A percentile compares a stretch with the other conserved stretches of the same genome.
Conservation (phyloP, 2,888 invertebrate species). For the Hydrotaea diabolus region DNA sequence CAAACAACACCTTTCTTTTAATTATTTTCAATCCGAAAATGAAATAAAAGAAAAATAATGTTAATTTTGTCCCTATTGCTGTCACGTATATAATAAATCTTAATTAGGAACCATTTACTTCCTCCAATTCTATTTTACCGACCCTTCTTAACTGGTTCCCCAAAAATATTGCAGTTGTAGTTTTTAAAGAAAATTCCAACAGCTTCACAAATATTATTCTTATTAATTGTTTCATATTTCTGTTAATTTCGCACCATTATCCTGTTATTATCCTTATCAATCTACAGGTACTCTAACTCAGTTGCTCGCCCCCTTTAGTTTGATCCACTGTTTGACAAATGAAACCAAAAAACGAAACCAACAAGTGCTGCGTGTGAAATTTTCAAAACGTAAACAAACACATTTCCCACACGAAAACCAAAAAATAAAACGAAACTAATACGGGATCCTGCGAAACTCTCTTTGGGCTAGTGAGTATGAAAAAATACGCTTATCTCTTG, state of each 20-base stretch:
- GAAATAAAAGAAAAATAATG: too few relatives aligned
- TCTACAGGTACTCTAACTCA: slow-evolving; percentile 44
- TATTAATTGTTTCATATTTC: slow-evolving; percentile 22
- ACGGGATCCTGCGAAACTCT: slow-evolving; percentile 55
- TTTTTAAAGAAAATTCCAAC: neutral
- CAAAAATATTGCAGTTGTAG: neutral
- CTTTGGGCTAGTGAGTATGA: slow-evolving; percentile 11
- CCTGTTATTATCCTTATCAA: slow-evolving; percentile 47
- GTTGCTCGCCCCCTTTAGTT: neutral
- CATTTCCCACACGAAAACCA: slow-evolving; percentile 56
- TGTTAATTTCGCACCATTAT: slow-evolving; percentile 16
- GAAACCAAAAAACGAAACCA: slow-evolving; percentile 47
- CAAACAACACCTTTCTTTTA: too few relatives aligned
- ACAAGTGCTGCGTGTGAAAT: slow-evolving; percentile 67
- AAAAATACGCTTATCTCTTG: slow-evolving; percentile 53
- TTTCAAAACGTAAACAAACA: slow-evolving; percentile 61
- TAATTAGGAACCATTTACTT: neutral
- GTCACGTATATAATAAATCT: neutral
- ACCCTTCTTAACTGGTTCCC: neutral
- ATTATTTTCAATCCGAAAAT: too few relatives aligned
- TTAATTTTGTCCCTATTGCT: too few relatives aligned
- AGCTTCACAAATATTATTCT: neutral
- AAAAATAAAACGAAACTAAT: too few relatives aligned
- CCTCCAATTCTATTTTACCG: neutral
- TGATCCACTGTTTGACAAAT: slow-evolving; percentile 50